Conservation (phyloP, 2,113 vertebrate genomes). For the Irena cyanogastra region DNA sequence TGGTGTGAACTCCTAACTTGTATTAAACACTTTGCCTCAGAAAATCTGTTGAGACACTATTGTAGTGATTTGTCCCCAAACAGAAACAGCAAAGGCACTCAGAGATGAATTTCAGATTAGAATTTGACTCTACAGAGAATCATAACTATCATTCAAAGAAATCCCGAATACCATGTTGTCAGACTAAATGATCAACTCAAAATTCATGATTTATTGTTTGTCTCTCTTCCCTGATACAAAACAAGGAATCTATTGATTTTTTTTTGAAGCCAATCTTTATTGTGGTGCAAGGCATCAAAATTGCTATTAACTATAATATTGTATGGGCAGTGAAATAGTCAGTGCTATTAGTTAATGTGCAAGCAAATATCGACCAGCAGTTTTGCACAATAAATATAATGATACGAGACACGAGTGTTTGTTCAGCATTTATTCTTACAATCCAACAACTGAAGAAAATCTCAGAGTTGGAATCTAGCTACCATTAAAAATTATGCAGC, state of each 20-base stretch:
- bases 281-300: constrained; percentile 51
- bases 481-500: neutral
- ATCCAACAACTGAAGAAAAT: constrained; percentile 23
- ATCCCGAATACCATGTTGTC: constrained; percentile 27
- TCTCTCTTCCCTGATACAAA: constrained; percentile 55
- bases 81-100: neutral
- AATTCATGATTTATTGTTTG: constrained; percentile 55
- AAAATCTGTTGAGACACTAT: neutral
- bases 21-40: neutral
- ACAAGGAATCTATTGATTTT: constrained; percentile 63
- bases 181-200: constrained; percentile 47
- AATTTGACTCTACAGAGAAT: neutral
- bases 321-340: constrained; percentile 69
- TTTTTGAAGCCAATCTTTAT: constrained; percentile 62
- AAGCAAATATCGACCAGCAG: constrained; percentile 72
- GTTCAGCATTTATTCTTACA: constrained; percentile 63
- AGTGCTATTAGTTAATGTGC: constrained; percentile 76
- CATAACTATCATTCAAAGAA: constrained; percentile 26
- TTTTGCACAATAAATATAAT: constrained; percentile 72
- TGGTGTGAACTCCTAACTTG: neutral
- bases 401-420: constrained; percentile 1
- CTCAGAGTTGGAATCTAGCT: neutral
- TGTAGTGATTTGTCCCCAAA: neutral
- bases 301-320: constrained; percentile 74
- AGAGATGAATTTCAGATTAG: neutral